A percentile compares a stretch with the other conserved stretches of the same genome.
Evolutionary conservation across 2,888 invertebrate genomes (phyloP).

Genomic region (Nebria salina): DNA sequence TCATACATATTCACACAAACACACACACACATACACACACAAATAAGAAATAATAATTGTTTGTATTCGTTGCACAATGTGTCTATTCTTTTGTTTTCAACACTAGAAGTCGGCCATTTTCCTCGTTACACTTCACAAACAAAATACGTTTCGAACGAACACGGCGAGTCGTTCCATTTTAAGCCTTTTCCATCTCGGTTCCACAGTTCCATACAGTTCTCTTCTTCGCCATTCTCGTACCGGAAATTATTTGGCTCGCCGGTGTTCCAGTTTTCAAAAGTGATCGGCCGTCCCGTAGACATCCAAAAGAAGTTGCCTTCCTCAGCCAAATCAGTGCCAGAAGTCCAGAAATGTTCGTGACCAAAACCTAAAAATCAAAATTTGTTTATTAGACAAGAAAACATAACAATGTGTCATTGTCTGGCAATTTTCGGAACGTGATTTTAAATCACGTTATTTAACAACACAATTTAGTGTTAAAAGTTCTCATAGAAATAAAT

Average conservation of each 20-base stretch:
- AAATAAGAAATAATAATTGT: conserved; percentile 6
- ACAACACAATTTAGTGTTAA: too few species aligned
- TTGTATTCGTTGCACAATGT: conserved; percentile 3
- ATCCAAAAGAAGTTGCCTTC: conserved; percentile 94
- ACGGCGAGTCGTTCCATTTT: conserved; percentile 94
- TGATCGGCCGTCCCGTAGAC: conserved; percentile 87
- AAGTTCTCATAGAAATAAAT: too few species aligned
- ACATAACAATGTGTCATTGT: too few species aligned
- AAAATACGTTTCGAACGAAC: conserved; percentile 92
- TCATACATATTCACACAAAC: background rate
- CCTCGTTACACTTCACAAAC: conserved; percentile 82
- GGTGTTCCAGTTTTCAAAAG: conserved; percentile 93
- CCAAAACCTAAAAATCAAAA: conserved; percentile 74
- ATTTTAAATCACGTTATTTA: too few species aligned
- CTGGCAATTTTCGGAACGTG: too few species aligned
- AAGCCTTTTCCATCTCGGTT: conserved; percentile 91
- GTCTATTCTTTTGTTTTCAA: conserved; percentile 11
- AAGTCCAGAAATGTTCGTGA: conserved; percentile 93
- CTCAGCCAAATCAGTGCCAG: conserved; percentile 90
- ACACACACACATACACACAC: background rate
- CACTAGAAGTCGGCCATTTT: background rate
- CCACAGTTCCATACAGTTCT: conserved; percentile 91
- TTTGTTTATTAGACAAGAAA: background rate
- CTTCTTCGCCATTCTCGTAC: conserved; percentile 92
- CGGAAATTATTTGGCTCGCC: conserved; percentile 95